Percentiles rank a stretch among this genome's conserved stretches.
Evolutionary conservation across 2,113 vertebrate species (phyloP).

Genomic region (human (Homo sapiens)): GRCh38 chr15:65890501-65891000

Average conservation of each 20-base stretch:
- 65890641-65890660: slow-evolving; percentile 44
- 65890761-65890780: neutral
- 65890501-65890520: neutral
- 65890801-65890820: neutral
- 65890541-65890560: neutral
- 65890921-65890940: slow-evolving; percentile 42
- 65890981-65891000: neutral
- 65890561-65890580: neutral
- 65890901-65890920: neutral
- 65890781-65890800: neutral
- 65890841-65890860: neutral
- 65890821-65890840: neutral
- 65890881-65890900: neutral
- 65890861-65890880: neutral
- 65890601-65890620: neutral
- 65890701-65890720: slow-evolving; percentile 23
- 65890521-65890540: neutral
- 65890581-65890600: slow-evolving; percentile 25
- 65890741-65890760: slow-evolving; percentile 3
- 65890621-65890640: slow-evolving; percentile 22
- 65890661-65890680: slow-evolving; percentile 40
- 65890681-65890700: neutral
- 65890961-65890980: neutral
- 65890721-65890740: slow-evolving; percentile 10
- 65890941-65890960: slow-evolving; percentile 25